Conservation (phyloP, 2,113 vertebrate genomes). For the Phylloscopus whistleri region DNA sequence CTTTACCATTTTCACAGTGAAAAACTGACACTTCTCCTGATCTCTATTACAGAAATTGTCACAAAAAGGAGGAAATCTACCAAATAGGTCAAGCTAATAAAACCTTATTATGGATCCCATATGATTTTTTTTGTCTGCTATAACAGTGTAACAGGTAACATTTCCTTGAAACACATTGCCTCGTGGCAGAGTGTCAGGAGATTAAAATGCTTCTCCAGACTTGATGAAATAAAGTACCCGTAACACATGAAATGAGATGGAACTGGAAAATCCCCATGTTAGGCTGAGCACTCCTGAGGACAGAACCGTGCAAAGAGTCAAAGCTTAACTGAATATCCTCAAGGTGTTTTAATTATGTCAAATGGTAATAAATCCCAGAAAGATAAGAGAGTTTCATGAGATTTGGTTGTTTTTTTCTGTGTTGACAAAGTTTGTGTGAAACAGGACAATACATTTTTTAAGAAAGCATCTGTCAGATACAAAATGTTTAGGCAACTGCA, state of each 20-base stretch:
- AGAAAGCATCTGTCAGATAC: neutral
- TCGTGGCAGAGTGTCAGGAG: neutral
- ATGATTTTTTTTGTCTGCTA: neutral
- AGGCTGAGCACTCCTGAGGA: neutral
- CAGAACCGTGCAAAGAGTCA: neutral
- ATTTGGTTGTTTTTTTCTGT: neutral
- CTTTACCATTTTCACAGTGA: neutral
- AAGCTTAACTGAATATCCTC: neutral
- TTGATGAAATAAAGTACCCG: neutral
- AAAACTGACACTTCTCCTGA: neutral
- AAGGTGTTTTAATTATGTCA: neutral
- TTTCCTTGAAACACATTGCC: neutral
- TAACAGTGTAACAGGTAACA: neutral
- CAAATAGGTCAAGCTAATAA: constrained; percentile 40
- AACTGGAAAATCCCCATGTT: neutral
- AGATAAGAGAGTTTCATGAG: neutral
- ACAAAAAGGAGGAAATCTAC: neutral
- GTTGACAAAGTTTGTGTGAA: neutral
- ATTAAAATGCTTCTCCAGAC: neutral
- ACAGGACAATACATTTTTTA: neutral
- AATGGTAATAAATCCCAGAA: neutral
- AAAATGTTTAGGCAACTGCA: neutral
- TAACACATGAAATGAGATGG: neutral
- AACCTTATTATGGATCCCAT: neutral
- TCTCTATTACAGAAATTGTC: neutral